Base-by-base conservation (phyloP, 2,888 invertebrate species). In the Lysandra bellargus region DNA sequence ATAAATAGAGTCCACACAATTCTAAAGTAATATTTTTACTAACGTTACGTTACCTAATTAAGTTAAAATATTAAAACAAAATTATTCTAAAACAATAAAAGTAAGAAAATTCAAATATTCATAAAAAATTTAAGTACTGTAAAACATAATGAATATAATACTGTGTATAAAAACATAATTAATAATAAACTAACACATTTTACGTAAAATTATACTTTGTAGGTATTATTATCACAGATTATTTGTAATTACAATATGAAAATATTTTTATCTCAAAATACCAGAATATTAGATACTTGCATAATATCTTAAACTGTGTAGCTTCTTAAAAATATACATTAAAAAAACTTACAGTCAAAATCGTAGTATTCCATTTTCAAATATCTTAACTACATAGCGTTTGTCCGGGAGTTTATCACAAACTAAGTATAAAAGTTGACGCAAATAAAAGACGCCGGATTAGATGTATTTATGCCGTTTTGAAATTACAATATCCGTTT, bases 401-500 rank as follows among this genome's bases (percentile, higher is more conserved):
- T 76, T 76, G 33, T 33, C 7, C 30, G 53, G 33, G 33, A 33
- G 33, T 53, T 30, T 33, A 76, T 5, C 53, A 53, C 76, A 30
- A 30, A 53, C 53, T 76, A 53, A 76, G 78, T 74, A 30, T 61
- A 73, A 49, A 17, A 74, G 74, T 40, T 37, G 79, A 79, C 78
- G 80, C 37, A 78, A 80, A 82, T 77, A 81, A 82, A 79, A 81
- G 85, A 85, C 84, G 83, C 79, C 80, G 82, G 80, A 85, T 85
- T 87, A 86, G 86, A 85, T 81, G 84, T 82, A 84, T 84, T 83
- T 88, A 88, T 87, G 88, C 82, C 88, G 81, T 83, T 88, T 92
- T 91, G 90, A 91, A 91, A 92, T 92, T 92, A 88, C 92, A 93
- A 93, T 93, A 83, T 82, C 84, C 81, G 86, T 85, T 84, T 85